A percentile compares a stretch with the other conserved stretches of the same genome.
phyloP scores from a whole-genome alignment of 2,888 invertebrate species.

The Synergus laeviventris region DNA sequence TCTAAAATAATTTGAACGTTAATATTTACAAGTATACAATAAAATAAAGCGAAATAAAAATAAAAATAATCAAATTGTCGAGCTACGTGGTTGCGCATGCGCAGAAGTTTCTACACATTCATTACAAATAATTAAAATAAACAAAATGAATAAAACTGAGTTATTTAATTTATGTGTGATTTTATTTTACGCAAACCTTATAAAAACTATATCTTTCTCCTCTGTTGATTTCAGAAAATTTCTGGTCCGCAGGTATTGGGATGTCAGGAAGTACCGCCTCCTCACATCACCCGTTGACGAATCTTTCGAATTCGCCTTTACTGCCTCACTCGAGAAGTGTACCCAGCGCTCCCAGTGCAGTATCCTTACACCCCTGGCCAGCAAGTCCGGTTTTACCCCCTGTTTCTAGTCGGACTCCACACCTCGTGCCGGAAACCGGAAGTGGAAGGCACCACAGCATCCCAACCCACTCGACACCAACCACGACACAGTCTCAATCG shows the following conservation, averaged over 20 bases:
- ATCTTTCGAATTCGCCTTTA: conserved; percentile 68
- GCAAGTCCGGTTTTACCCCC: conserved; percentile 87
- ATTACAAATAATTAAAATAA: too few relatives aligned
- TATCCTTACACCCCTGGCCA: conserved; percentile 86
- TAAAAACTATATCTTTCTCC: conserved; percentile 39
- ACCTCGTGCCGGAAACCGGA: conserved; percentile 84
- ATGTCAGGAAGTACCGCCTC: conserved; percentile 61
- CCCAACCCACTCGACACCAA: conserved; percentile 50
- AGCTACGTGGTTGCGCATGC: too few relatives aligned
- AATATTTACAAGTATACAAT: too few relatives aligned
- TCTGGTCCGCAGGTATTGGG: conserved; percentile 60
- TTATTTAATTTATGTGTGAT: neutral
- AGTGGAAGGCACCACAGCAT: conserved; percentile 53
- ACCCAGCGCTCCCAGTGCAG: conserved; percentile 78
- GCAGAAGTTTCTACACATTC: too few relatives aligned
- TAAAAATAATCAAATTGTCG: too few relatives aligned
- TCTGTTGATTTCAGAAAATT: conserved; percentile 40
- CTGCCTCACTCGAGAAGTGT: conserved; percentile 78
- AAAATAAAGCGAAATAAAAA: too few relatives aligned
- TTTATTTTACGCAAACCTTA: neutral
- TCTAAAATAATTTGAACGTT: too few relatives aligned
- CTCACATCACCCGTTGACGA: conserved; percentile 68
- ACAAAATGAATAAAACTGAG: too few relatives aligned
- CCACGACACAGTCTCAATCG: conserved; percentile 65
- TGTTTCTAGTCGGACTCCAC: conserved; percentile 83